Percentiles rank a stretch among this genome's conserved stretches.
Conservation (phyloP, 2,888 invertebrate genomes). For the Polymixis lichenea region DNA sequence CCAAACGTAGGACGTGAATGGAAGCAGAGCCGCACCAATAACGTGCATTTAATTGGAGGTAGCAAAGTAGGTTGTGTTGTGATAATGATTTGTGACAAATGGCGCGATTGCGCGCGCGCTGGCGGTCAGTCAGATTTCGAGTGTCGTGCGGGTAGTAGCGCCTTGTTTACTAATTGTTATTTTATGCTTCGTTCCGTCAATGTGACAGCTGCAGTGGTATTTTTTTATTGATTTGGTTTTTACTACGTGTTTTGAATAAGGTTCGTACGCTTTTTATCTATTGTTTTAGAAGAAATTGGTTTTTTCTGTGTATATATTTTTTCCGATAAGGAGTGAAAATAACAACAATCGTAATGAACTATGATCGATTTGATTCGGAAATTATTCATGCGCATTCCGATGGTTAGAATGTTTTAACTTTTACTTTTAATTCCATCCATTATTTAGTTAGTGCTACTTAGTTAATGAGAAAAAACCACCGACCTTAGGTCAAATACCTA, state of each 20-base stretch:
- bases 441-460: not conserved
- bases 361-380: conserved; percentile 42
- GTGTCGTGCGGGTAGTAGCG: conserved; percentile 57
- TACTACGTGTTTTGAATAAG: conserved; percentile 28
- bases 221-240: conserved; percentile 7
- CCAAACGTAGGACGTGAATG: conserved; percentile 1
- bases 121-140: conserved; percentile 60
- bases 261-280: conserved; percentile 14
- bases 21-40: conserved; percentile 32
- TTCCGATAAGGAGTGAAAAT: conserved; percentile 22
- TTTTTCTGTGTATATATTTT: not conserved
- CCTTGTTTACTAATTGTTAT: conserved; percentile 28
- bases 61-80: conserved; percentile 63
- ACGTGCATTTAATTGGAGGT: conserved; percentile 58
- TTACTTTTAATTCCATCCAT: too few relatives aligned
- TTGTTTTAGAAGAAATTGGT: not conserved
- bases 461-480: not conserved
- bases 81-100: conserved; percentile 66
- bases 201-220: conserved; percentile 46
- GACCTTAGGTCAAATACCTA: not conserved
- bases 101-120: conserved; percentile 56
- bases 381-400: conserved; percentile 14
- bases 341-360: conserved; percentile 18
- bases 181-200: conserved; percentile 26
- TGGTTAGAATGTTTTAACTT: not conserved